A percentile compares a stretch with the other conserved stretches of the same genome.
Conservation (phyloP, 2,888 invertebrate species). For the Agonopterix subpropinquella region DNA sequence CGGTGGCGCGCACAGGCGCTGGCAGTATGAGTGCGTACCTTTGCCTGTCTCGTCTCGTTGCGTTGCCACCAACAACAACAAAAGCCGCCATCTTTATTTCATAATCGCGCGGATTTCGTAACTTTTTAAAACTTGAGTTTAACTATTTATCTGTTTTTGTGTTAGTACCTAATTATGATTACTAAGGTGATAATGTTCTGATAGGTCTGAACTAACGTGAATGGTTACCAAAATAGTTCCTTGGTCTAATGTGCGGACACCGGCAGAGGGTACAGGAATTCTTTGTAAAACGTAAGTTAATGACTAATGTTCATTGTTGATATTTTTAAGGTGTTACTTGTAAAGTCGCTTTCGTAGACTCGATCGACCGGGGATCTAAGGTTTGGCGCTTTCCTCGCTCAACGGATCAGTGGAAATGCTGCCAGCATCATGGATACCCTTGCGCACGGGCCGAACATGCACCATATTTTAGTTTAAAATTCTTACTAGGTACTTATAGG, state of each 20-base stretch:
- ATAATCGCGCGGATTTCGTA: neutral
- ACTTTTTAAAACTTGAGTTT: neutral
- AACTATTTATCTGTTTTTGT: too few relatives aligned
- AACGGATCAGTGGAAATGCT: too few relatives aligned
- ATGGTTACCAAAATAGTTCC: neutral
- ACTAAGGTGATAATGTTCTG: neutral
- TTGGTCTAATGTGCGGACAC: conserved; percentile 15
- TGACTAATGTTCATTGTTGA: neutral
- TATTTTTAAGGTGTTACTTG: too few relatives aligned
- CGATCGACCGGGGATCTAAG: too few relatives aligned
- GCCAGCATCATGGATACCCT: too few relatives aligned
- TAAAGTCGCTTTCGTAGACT: too few relatives aligned
- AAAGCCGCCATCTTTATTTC: neutral
- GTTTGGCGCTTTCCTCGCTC: too few relatives aligned
- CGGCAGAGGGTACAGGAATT: conserved; percentile 9
- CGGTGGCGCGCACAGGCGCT: conserved; percentile 25
- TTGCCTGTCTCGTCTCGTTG: conserved; percentile 4
- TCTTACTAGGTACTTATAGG: too few relatives aligned
- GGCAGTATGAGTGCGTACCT: conserved; percentile 14
- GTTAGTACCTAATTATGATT: neutral
- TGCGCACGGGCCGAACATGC: too few relatives aligned
- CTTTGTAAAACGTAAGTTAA: conserved; percentile 18
- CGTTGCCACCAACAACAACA: neutral
- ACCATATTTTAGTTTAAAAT: too few relatives aligned
- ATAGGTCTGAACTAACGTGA: neutral